Percentiles rank a stretch among this genome's conserved stretches.
Evolutionary conservation across 2,888 invertebrate genomes (phyloP).

Genomic region (Torymus texanus): DNA sequence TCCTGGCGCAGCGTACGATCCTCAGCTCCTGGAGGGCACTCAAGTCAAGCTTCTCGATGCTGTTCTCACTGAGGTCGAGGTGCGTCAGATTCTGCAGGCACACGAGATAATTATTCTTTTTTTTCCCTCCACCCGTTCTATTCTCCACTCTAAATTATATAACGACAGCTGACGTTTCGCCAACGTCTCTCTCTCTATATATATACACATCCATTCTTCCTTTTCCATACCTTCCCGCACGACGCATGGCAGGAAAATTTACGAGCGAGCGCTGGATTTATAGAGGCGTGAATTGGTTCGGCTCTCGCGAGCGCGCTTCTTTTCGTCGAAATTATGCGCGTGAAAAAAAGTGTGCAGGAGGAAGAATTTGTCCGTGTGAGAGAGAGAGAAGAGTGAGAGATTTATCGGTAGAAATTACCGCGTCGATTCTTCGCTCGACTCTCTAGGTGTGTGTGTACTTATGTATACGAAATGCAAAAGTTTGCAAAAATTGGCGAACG

Average conservation of each 20-base stretch:
- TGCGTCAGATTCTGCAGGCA: constrained; percentile 84
- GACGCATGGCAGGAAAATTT: constrained; percentile 28
- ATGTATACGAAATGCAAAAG: not conserved
- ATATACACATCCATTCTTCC: constrained; percentile 13
- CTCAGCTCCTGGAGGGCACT: constrained; percentile 87
- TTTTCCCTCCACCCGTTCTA: not conserved
- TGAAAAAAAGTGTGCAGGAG: not conserved
- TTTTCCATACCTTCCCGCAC: too few relatives aligned
- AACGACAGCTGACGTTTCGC: too few relatives aligned
- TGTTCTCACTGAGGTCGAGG: constrained; percentile 89
- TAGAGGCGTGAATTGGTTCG: constrained; percentile 35
- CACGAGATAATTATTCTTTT: constrained; percentile 19
- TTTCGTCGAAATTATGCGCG: constrained; percentile 9
- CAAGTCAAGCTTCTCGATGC: constrained; percentile 87
- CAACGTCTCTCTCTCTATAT: too few relatives aligned
- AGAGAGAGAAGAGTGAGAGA: constrained; percentile 8
- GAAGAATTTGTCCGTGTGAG: not conserved
- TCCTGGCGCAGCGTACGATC: constrained; percentile 86
- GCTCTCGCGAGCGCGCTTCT: not conserved
- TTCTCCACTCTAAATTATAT: too few relatives aligned
- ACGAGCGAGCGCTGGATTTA: constrained; percentile 44
- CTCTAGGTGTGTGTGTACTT: too few relatives aligned
- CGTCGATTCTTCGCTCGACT: not conserved
- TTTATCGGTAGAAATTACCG: constrained; percentile 35
- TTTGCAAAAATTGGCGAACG: not conserved